phyloP scores from a whole-genome alignment of 2,888 invertebrate genomes.

The Drosophila fungiperda region DNA sequence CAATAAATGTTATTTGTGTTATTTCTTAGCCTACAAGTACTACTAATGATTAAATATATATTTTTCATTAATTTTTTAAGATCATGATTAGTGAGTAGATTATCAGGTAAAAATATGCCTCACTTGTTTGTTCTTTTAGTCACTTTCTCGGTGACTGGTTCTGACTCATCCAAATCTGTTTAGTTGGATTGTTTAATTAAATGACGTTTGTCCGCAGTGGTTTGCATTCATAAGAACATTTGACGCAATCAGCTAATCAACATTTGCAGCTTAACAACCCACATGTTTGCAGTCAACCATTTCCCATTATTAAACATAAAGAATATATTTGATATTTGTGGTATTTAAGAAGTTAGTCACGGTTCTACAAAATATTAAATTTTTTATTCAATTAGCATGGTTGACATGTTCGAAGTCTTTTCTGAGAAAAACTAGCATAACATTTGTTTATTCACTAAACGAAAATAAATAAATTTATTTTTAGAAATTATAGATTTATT shows the following conservation, averaged over 20 bases:
- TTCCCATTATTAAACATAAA: not conserved
- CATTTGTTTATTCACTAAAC: not conserved
- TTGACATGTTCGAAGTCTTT: not conserved
- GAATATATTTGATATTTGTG: not conserved
- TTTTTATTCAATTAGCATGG: not conserved
- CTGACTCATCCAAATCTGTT: slow-evolving; percentile 59
- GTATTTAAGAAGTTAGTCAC: not conserved
- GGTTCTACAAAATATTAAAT: not conserved
- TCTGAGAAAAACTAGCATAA: not conserved
- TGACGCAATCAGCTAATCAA: slow-evolving; percentile 15
- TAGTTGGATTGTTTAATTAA: slow-evolving; percentile 24
- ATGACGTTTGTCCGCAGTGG: slow-evolving; percentile 16
- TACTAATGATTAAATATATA: not conserved
- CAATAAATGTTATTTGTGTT: not conserved
- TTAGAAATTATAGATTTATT: not conserved
- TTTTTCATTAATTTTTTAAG: not conserved
- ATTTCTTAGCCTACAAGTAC: not conserved
- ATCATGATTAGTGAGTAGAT: not conserved
- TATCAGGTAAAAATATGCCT: not conserved
- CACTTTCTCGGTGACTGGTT: not conserved
- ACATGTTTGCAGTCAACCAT: slow-evolving; percentile 20
- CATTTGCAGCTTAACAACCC: slow-evolving; percentile 20
- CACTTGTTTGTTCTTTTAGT: slow-evolving; percentile 1
- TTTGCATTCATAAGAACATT: slow-evolving; percentile 52
- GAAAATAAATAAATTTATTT: not conserved